Base-by-base conservation (phyloP, 2,888 invertebrate genomes). In the Limnephilus marmoratus region DNA sequence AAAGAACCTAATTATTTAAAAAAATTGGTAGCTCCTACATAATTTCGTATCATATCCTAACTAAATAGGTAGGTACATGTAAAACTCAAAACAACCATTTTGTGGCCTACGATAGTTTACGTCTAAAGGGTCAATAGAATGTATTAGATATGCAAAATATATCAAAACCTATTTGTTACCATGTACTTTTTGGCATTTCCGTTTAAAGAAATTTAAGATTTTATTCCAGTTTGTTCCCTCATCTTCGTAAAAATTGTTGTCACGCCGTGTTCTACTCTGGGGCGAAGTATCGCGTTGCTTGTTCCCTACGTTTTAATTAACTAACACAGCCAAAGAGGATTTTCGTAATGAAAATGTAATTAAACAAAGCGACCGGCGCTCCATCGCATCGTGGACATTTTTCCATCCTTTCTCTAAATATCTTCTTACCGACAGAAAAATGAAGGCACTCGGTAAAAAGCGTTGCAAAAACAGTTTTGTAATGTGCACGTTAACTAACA, bases 281-380 rank as follows among this genome's bases (percentile, higher is more conserved):
- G 15, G 24, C 11, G 7, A 86, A 49, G 86, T 81, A 81, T 86
- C 49, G 24, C 34, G 49, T 80, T 86, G 24, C 86, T 37, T 41
- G 34, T 34, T 92, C 41, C 41, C 53, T 91, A 68, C 24, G 68
- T 68, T 68, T 68, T 68, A 68, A 92, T 92, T 90, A 81, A 86
- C 90, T 82, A 81, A 86, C 86, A 90, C 90, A 81, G 85, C 45
- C 80, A 81, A 68, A 31, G 37, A 90, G 90, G 86, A 90, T 86
- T 92, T 90, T 82, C 18, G 88, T 86, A 86, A 92, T 87, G 92
- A 90, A 90, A 92, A 90, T 86, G 90, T 85, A 92, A 90, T 92
- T 90, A 92, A 83, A 85, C 41, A n/a, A 68, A 83, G 29, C 49
- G 31, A 34, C 53, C 24, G 11, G 53, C 82, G 18, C 53, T 81